These are phyloP conservation scores for Iguana delicatissima DNA, from an alignment of 2,797 vertebrate species.

Conservation along the genomic window DNA sequence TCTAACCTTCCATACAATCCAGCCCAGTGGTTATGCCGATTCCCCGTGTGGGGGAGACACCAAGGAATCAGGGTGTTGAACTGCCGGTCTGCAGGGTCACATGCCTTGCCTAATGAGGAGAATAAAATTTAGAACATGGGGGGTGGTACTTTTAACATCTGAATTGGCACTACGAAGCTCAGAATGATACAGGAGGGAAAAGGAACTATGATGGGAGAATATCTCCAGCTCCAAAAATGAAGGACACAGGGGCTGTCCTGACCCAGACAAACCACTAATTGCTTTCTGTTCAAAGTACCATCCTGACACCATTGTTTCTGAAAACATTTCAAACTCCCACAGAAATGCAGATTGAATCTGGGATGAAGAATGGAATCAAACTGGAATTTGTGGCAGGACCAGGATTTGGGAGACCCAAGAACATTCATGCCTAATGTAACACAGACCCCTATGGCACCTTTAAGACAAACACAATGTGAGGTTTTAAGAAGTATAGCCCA, in stretches of 20 bases:
- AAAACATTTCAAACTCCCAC: neutral
- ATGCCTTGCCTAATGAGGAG: conserved; percentile 82
- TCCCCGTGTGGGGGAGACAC: conserved; percentile 97
- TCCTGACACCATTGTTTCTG: neutral
- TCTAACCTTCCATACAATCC: conserved; percentile 95
- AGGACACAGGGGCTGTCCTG: neutral
- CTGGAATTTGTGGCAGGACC: neutral
- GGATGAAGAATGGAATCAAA: neutral
- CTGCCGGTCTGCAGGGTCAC: conserved; percentile 91
- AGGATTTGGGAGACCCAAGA: neutral
- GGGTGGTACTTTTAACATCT: neutral
- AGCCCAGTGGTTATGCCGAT: conserved; percentile 98
- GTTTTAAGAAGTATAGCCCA: no score
- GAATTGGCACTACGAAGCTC: neutral
- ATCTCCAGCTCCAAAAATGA: neutral
- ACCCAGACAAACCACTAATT: neutral
- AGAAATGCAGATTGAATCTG: neutral
- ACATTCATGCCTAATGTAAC: no score
- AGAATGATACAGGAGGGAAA: neutral
- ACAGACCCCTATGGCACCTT: no score
- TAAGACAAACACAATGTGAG: no score
- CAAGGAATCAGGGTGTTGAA: conserved; percentile 97
- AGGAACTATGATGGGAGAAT: no score
- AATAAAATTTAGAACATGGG: neutral
- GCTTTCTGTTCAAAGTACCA: neutral